These are phyloP conservation scores for Hydropsyche betteni DNA, from an alignment of 2,888 invertebrate species.

Conservation along the genomic window DNA sequence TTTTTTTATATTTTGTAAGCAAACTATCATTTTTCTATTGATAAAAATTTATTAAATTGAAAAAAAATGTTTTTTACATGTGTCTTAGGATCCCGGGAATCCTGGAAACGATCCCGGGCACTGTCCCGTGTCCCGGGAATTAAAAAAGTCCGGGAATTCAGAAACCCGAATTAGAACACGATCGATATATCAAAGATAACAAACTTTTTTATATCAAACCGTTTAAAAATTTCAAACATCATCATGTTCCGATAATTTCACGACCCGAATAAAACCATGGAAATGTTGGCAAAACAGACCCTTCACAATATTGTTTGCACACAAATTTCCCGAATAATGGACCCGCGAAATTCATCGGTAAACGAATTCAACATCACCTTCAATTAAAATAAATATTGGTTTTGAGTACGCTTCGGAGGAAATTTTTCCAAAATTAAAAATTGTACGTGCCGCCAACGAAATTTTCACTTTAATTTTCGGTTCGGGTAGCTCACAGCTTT, in stretches of 20 bases:
- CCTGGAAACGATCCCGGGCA: too few species aligned
- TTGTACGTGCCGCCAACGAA: background rate
- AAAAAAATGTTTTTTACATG: too few species aligned
- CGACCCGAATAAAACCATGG: background rate
- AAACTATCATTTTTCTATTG: too few species aligned
- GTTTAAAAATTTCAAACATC: background rate
- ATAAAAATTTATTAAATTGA: too few species aligned
- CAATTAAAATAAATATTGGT: slow-evolving; percentile 41
- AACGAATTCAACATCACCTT: background rate
- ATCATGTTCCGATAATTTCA: background rate
- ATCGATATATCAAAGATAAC: too few species aligned
- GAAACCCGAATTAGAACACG: too few species aligned
- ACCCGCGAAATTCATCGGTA: background rate
- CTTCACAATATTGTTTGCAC: background rate
- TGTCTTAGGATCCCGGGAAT: too few species aligned
- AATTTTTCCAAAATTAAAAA: slow-evolving; percentile 31
- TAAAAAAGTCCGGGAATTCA: too few species aligned
- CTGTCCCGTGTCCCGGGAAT: too few species aligned
- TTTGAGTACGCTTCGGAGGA: slow-evolving; percentile 7
- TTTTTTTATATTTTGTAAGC: too few species aligned
- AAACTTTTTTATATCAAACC: background rate
- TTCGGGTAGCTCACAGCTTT: background rate
- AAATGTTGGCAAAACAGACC: too few species aligned
- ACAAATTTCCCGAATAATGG: slow-evolving; percentile 15
- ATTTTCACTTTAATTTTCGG: background rate